Base-by-base conservation (phyloP, 2,113 vertebrate species). In the Rhynchomys soricoides region DNA sequence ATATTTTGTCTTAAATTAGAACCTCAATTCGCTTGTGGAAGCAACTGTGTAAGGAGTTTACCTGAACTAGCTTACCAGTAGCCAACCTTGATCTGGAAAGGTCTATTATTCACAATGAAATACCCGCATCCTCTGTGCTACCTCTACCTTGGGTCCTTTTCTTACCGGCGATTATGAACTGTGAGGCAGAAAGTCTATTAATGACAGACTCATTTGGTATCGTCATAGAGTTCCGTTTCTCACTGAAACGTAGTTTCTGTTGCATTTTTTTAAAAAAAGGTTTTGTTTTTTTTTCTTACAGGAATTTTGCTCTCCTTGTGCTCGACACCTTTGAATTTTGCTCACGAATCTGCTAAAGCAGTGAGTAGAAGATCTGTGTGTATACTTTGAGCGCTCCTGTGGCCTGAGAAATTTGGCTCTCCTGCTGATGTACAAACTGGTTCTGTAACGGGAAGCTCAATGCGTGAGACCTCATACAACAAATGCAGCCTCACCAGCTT, bases 401-500 rank as follows among this genome's bases (percentile, higher is more conserved):
- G 0, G 71, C 0, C 0, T 52, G 77, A 90, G 90, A 91, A 96
- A 62, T 15, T 0, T 68, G 89, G 62, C 91, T 95, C 95, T 96
- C 87, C 40, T 95, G 40, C 85, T 0, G 0, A 71, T 70, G 31
- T 1, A 8, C 93, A 70, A 89, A 88, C 71, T 89, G 97, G 93
- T 95, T 94, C 87, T 93, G 50, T 16, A 59, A 19, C 37, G 0
- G 0, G 88, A 90, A 17, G 0, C 34, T 1, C 89, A 94, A 45
- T 5, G n/a, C 37, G 13, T 7, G 68, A 97, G 40, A 95, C 96
- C 94, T 97, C 48, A n/a, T 68, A 86, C 95, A 93, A 96, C 96
- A 95, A 96, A 68, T 94, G 95, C 93, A 70, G 94, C 88, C 64
- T 98, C 98, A 98, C 98, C 98, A 98, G 98, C 98, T 99, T 98